These are phyloP conservation scores for Kryptolebias marmoratus DNA, from an alignment of 2,113 vertebrate species.

Conservation along the genomic window DNA sequence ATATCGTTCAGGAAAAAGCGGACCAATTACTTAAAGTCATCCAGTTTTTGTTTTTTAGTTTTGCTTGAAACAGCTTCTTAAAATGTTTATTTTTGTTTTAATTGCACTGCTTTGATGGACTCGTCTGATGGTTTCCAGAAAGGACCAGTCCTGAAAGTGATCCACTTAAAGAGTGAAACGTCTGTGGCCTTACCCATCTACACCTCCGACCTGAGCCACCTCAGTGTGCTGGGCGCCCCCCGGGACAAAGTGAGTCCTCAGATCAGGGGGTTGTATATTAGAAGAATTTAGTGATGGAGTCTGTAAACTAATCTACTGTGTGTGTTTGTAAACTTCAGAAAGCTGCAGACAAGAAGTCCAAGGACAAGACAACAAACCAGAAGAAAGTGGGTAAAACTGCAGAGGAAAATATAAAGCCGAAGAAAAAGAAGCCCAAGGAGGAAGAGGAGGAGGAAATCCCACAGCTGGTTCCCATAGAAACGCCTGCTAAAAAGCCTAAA, in stretches of 20 bases:
- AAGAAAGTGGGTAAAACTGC: not conserved
- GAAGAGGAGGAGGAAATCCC: conserved; percentile 75
- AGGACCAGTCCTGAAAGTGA: conserved; percentile 84
- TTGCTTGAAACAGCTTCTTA: not conserved
- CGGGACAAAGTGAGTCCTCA: conserved; percentile 33
- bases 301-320: not conserved
- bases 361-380: not conserved
- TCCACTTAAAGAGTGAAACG: conserved; percentile 87
- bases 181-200: conserved; percentile 88
- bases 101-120: not conserved
- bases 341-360: conserved; percentile 21
- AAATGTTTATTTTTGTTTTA: not conserved
- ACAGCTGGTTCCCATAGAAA: conserved; percentile 77
- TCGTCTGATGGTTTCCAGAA: conserved; percentile 71
- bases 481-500: conserved; percentile 71
- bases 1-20: no score
- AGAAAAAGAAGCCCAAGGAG: conserved; percentile 9
- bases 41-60: no score
- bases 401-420: not conserved
- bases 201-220: conserved; percentile 74
- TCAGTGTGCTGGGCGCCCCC: conserved; percentile 51
- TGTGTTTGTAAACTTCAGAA: conserved; percentile 29
- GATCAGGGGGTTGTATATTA: no score
- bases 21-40: no score
- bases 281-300: no score